Evolutionary conservation across 2,888 invertebrate genomes (phyloP).

Genomic region (Heliconius charithonia): DNA sequence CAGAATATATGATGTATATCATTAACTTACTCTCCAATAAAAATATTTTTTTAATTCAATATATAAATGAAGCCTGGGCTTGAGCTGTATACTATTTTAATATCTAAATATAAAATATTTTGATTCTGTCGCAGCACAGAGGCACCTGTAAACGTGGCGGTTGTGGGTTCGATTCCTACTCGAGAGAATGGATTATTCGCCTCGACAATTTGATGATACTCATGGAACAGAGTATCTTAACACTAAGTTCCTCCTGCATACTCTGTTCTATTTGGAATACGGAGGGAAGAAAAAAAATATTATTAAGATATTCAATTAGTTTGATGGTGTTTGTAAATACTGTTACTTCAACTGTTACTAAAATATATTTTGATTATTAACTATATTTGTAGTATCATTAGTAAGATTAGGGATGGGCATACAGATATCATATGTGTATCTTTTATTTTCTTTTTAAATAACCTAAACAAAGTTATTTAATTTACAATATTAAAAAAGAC

Average conservation of each 20-base stretch:
- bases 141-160: neutral
- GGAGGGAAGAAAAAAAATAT: neutral
- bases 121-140: neutral
- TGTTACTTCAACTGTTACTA: constrained; percentile 25
- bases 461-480: neutral
- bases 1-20: constrained; percentile 21
- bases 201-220: neutral
- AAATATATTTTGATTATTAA: constrained; percentile 33
- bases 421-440: neutral
- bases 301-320: constrained; percentile 4
- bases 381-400: constrained; percentile 32
- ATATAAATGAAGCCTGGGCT: neutral
- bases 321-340: constrained; percentile 23
- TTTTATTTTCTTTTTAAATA: too few relatives aligned
- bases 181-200: neutral
- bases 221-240: neutral
- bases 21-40: constrained; percentile 35
- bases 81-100: constrained; percentile 11
- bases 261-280: neutral
- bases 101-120: constrained; percentile 1
- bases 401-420: neutral
- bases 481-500: neutral
- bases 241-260: neutral
- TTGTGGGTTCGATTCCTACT: neutral
- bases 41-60: constrained; percentile 9